Percentiles rank a stretch among this genome's conserved stretches.
phyloP scores from a whole-genome alignment of 2,113 vertebrate genomes.

The Lipophrys pholis region DNA sequence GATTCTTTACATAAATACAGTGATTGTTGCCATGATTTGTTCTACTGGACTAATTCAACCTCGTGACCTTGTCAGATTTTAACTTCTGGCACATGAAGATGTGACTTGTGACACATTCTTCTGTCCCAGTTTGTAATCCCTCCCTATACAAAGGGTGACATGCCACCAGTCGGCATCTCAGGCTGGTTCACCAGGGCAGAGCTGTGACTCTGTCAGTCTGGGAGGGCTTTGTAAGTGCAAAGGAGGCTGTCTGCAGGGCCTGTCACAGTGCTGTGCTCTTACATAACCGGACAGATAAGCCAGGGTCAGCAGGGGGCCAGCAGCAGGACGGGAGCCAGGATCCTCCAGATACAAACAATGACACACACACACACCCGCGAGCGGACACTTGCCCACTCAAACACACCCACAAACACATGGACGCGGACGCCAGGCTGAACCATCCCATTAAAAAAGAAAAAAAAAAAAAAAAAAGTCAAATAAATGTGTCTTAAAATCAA shows the following conservation, averaged over 20 bases:
- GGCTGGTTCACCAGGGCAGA: conserved; percentile 32
- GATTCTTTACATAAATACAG: no score
- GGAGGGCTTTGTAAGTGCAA: conserved; percentile 33
- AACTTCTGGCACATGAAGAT: no score
- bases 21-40: no score
- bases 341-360: no score
- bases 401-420: conserved; percentile 3
- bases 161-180: not conserved
- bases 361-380: conserved; percentile 29
- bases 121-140: no score
- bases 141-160: no score
- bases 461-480: no score
- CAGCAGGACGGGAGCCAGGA: conserved; percentile 39
- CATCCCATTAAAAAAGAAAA: no score
- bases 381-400: conserved; percentile 16
- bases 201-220: conserved; percentile 48
- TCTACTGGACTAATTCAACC: no score
- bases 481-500: no score
- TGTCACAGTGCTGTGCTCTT: conserved; percentile 62
- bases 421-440: conserved; percentile 32
- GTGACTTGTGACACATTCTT: no score
- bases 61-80: no score
- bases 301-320: conserved; percentile 63
- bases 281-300: conserved; percentile 61
- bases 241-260: conserved; percentile 52